Percentiles rank a stretch among this genome's conserved stretches.
Conservation (phyloP, 2,113 vertebrate genomes). For the Nycticryphes semicollaris region DNA sequence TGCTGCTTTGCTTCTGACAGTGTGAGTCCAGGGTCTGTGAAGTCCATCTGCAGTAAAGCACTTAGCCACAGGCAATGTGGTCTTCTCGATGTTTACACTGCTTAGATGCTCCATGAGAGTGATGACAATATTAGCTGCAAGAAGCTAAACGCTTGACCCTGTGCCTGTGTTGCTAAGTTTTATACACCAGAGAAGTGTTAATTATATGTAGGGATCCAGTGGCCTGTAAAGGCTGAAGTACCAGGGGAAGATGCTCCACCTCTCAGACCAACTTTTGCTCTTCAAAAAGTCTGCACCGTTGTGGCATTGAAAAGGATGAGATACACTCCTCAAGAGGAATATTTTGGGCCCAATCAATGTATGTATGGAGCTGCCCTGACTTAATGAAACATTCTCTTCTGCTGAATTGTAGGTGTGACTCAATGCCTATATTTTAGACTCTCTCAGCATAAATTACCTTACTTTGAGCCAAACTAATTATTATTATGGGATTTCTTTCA, state of each 20-base stretch:
- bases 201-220: conserved; percentile 26
- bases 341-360: background rate
- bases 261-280: background rate
- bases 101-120: background rate
- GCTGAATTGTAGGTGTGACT: conserved; percentile 4
- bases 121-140: conserved; percentile 50
- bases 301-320: background rate
- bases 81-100: background rate
- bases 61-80: conserved; percentile 26
- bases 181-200: conserved; percentile 34
- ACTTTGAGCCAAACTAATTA: conserved; percentile 20
- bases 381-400: conserved; percentile 23
- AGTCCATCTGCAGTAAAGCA: conserved; percentile 31
- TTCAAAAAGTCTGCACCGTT: fast-evolving
- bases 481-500: background rate
- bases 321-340: background rate
- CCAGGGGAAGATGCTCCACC: background rate
- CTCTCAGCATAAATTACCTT: background rate
- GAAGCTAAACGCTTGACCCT: conserved; percentile 32
- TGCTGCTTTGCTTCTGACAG: conserved; percentile 30
- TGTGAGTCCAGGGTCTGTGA: background rate
- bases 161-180: background rate
- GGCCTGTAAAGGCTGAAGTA: background rate
- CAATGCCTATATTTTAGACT: conserved; percentile 6
- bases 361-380: background rate